phyloP scores from a whole-genome alignment of 2,113 vertebrate genomes.

The Pangasianodon hypophthalmus region DNA sequence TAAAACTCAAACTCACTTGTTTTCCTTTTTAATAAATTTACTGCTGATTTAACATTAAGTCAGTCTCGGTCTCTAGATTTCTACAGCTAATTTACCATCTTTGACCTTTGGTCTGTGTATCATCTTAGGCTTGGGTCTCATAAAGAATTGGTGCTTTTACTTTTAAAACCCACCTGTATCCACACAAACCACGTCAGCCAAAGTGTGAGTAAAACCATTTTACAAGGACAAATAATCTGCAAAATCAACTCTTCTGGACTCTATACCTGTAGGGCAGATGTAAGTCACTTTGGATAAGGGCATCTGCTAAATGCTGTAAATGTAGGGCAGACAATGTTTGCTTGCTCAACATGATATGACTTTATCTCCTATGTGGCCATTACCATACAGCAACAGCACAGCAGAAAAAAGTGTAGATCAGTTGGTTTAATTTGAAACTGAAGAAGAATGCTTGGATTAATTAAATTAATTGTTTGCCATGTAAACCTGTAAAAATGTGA shows the following conservation, averaged over 20 bases:
- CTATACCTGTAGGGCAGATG: not conserved
- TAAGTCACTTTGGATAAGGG: not conserved
- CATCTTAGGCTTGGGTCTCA: not conserved
- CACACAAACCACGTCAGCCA: slow-evolving; percentile 39
- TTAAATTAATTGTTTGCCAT: not conserved
- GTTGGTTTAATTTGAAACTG: not conserved
- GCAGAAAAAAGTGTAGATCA: not conserved
- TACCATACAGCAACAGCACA: not conserved
- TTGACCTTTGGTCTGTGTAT: not conserved
- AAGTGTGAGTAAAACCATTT: slow-evolving; percentile 46
- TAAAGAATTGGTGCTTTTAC: not conserved
- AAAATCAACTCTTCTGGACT: not conserved
- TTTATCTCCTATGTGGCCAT: not conserved
- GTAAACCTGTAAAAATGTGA: not conserved
- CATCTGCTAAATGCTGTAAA: not conserved
- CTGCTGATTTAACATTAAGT: not conserved
- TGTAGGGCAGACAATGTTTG: not conserved
- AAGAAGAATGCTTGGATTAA: not conserved
- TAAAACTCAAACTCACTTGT: not conserved
- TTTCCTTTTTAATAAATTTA: not conserved
- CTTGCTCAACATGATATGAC: not conserved
- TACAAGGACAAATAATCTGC: slow-evolving; percentile 4
- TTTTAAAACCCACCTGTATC: slow-evolving; percentile 54
- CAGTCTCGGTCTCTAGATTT: not conserved
- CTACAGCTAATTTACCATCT: not conserved